Conservation (phyloP, 2,797 vertebrate genomes). For the Yasuhikotakia modesta region DNA sequence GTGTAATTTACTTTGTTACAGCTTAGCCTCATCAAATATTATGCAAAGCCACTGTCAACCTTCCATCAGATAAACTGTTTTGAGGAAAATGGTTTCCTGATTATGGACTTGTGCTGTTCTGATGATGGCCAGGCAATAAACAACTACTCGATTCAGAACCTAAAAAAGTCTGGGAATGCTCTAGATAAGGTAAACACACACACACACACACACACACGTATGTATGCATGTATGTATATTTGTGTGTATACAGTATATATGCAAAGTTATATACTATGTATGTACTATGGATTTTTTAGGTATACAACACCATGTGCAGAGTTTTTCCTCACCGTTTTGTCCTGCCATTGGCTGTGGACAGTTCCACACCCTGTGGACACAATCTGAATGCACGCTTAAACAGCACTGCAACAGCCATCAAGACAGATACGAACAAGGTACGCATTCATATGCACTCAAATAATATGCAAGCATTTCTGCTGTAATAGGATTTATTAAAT, state of each 20-base stretch:
- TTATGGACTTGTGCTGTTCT: constrained; percentile 86
- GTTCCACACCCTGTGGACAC: constrained; percentile 66
- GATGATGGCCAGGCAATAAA: constrained; percentile 78
- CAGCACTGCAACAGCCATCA: constrained; percentile 77
- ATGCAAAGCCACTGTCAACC: constrained; percentile 73
- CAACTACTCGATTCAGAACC: constrained; percentile 82
- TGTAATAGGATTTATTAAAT: neutral
- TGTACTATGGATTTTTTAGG: no score
- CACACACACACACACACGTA: no score
- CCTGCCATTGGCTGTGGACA: constrained; percentile 78
- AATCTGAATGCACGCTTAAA: constrained; percentile 75
- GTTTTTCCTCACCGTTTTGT: constrained; percentile 86
- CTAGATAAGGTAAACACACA: constrained; percentile 70
- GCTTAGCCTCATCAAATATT: constrained; percentile 77
- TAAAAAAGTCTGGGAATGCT: constrained; percentile 80
- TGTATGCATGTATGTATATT: no score
- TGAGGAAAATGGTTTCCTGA: constrained; percentile 83
- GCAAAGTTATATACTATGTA: no score
- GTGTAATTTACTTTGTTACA: constrained; percentile 56
- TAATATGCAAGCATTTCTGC: neutral
- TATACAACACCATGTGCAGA: constrained; percentile 76
- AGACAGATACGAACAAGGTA: constrained; percentile 68
- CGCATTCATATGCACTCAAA: neutral
- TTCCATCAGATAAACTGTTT: constrained; percentile 93
- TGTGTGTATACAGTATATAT: no score